Base-by-base conservation (phyloP, 2,888 invertebrate genomes). In the Catocala nupta region DNA sequence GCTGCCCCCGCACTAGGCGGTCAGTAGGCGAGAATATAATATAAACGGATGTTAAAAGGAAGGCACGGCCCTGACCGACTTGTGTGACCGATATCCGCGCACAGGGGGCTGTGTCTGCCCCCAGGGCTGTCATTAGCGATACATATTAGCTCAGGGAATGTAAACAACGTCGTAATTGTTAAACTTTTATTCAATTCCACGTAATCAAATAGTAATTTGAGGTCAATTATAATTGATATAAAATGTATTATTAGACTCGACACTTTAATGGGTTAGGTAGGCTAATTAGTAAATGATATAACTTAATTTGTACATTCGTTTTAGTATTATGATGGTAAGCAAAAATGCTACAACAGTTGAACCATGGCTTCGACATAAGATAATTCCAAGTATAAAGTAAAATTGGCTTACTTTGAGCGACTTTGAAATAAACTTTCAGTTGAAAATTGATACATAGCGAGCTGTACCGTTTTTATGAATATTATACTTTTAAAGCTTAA, bases 11-110 rank as follows among this genome's bases (percentile, higher is more conserved):
- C 67, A 60, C 57, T 59, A 55, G 63, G 64, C 73, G 70, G 75
- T 72, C 70, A 69, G 59, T 68, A 63, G 60, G 69, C 67, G 68
- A 73, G 73, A 74, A 75, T 81, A 77, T 79, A 74, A 63, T 69
- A 77, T 73, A 77, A 78, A 77, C 76, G 78, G 72, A 78, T 78
- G 73, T 63, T 81, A 75, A 81, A 84, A 81, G 78, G 78, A 78
- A 83, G 82, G 78, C 80, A 70, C 80, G 88, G 77, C 89, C 88
- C 80, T 90, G 89, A 89, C 90, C 89, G 87, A 90, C 73, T 88
- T 89, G 77, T 78, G 83, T 85, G 89, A 83, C 89, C 89, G 88
- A 87, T 83, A 86, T 87, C 84, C 78, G 78, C 75, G 78, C 74
- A 70, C 65, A 4, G 61, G 63, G 74, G 74, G 71, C 68, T 69